Percentiles rank a stretch among this genome's conserved stretches.
Evolutionary conservation across 2,888 invertebrate species (phyloP).

Genomic region (Cheilosia vernalis): DNA sequence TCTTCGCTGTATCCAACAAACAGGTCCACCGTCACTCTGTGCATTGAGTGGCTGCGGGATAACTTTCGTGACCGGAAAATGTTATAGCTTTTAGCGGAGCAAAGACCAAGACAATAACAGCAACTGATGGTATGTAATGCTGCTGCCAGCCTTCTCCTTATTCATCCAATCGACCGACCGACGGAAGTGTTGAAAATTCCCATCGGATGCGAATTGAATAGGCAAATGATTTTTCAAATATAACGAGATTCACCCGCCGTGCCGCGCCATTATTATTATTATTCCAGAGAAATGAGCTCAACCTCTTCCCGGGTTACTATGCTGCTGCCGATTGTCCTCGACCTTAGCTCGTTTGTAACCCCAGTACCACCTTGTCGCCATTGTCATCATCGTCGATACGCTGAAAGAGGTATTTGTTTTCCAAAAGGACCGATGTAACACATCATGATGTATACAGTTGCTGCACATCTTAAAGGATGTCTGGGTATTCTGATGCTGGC

Average conservation of each 20-base stretch:
- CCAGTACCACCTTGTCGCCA: constrained; percentile 5
- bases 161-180: constrained; percentile 14
- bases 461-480: constrained; percentile 60
- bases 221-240: constrained; percentile 64
- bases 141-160: neutral
- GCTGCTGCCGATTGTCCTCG: constrained; percentile 12
- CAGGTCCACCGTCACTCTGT: neutral
- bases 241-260: constrained; percentile 51
- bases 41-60: constrained; percentile 3
- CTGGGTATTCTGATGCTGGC: constrained; percentile 42
- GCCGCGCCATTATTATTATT: too few relatives aligned
- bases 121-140: neutral
- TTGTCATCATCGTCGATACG: constrained; percentile 23
- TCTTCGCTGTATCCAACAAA: neutral
- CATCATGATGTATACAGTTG: constrained; percentile 48
- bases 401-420: constrained; percentile 58
- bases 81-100: constrained; percentile 54
- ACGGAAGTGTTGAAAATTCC: constrained; percentile 67
- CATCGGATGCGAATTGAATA: constrained; percentile 72
- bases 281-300: constrained; percentile 3
- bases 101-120: constrained; percentile 28
- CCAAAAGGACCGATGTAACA: constrained; percentile 42
- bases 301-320: constrained; percentile 7
- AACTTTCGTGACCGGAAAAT: constrained; percentile 71
- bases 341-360: constrained; percentile 5